phyloP scores from a whole-genome alignment of 2,888 invertebrate genomes.

The Eutolmus rufibarbis region DNA sequence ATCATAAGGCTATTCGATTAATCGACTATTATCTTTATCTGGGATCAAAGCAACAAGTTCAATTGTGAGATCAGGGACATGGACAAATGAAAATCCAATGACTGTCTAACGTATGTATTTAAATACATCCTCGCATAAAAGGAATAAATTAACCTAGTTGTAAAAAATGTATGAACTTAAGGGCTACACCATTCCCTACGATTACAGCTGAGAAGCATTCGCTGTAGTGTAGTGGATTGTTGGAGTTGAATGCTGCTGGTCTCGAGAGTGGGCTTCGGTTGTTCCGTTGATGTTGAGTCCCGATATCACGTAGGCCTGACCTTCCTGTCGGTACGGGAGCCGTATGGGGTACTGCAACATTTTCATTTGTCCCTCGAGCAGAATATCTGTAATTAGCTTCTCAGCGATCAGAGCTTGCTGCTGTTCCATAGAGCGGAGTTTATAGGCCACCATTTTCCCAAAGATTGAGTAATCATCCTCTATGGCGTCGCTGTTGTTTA shows the following conservation, averaged over 20 bases:
- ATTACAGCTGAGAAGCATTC: constrained; percentile 44
- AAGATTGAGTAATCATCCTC: constrained; percentile 59
- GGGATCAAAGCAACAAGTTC: too few relatives aligned
- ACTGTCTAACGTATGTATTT: not conserved
- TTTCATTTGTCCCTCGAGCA: constrained; percentile 62
- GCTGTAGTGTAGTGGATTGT: constrained; percentile 45
- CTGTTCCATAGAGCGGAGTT: constrained; percentile 58
- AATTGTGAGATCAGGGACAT: not conserved
- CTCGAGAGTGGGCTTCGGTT: constrained; percentile 35
- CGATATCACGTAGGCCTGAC: constrained; percentile 46
- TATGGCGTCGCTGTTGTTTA: constrained; percentile 50
- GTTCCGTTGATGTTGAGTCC: constrained; percentile 44
- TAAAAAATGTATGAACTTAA: constrained; percentile 17
- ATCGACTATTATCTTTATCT: too few relatives aligned
- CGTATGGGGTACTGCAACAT: constrained; percentile 52
- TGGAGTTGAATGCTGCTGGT: constrained; percentile 43
- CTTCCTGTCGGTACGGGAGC: constrained; percentile 27
- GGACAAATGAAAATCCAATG: not conserved
- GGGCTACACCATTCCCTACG: not conserved
- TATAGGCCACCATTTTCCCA: constrained; percentile 60
- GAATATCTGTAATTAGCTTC: constrained; percentile 60
- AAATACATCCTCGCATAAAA: not conserved
- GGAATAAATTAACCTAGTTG: not conserved
- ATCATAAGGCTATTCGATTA: too few relatives aligned
- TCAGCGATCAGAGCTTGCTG: constrained; percentile 60